Percentiles rank a stretch among this genome's conserved stretches.
Conservation (phyloP, 2,797 vertebrate genomes). For the Sebastolobus alascanus region DNA sequence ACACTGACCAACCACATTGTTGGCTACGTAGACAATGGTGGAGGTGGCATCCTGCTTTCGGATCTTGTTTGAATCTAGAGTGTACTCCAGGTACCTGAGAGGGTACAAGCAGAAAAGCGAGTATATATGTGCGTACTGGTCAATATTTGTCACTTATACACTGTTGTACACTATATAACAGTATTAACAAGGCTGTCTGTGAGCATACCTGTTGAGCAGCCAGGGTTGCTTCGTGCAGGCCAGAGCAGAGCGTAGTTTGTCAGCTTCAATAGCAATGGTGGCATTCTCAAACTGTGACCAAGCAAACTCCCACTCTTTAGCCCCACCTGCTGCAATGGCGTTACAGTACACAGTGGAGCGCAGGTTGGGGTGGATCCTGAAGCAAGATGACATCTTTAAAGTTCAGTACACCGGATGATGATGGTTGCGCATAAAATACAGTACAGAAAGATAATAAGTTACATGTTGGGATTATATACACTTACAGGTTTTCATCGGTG, state of each 20-base stretch:
- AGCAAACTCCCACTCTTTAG: slow-evolving; percentile 89
- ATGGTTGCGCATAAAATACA: neutral
- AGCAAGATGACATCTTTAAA: neutral
- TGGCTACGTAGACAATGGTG: slow-evolving; percentile 90
- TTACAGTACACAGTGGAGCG: slow-evolving; percentile 92
- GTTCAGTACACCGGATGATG: neutral
- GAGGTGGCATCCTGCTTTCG: slow-evolving; percentile 92
- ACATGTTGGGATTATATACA: neutral
- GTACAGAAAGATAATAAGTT: neutral
- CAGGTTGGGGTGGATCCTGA: slow-evolving; percentile 91
- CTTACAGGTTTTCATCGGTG: slow-evolving; percentile 65
- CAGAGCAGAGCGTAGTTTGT: slow-evolving; percentile 89
- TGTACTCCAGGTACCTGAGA: slow-evolving; percentile 89
- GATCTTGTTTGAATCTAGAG: slow-evolving; percentile 82
- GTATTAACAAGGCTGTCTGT: neutral
- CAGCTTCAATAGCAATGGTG: slow-evolving; percentile 87
- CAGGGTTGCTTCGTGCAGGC: slow-evolving; percentile 88
- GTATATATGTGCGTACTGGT: neutral
- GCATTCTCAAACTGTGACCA: slow-evolving; percentile 81
- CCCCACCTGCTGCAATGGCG: slow-evolving; percentile 86
- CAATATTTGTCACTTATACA: neutral
- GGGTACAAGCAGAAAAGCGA: neutral
- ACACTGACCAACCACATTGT: slow-evolving; percentile 89
- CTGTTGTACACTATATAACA: too few relatives aligned
- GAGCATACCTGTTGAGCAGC: slow-evolving; percentile 90